phyloP scores from a whole-genome alignment of 2,797 vertebrate genomes.

The Acrossocheilus wenchowensis region DNA sequence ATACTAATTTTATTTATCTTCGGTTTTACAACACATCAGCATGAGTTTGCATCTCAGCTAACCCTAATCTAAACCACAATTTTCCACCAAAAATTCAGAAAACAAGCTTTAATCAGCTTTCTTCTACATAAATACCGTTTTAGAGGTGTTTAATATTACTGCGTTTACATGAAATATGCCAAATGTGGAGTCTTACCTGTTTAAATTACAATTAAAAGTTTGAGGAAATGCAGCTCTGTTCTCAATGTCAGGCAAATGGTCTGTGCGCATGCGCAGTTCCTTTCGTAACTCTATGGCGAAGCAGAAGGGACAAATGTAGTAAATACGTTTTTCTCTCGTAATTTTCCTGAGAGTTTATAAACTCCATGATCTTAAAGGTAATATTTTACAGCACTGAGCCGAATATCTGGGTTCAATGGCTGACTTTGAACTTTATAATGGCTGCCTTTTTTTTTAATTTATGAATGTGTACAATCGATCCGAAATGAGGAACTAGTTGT shows the following conservation, averaged over 20 bases:
- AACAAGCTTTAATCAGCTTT: not conserved
- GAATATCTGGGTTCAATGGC: accelerated
- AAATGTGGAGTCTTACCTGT: not conserved
- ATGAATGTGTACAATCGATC: too few species aligned
- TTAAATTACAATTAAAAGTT: not conserved
- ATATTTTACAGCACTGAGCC: not conserved
- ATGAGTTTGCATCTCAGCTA: not conserved
- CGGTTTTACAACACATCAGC: not conserved
- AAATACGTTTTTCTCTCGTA: conserved; percentile 1
- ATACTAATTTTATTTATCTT: not conserved
- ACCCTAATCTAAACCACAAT: not conserved
- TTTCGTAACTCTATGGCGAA: conserved; percentile 61
- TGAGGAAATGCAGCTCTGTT: not conserved
- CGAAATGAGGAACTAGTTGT: not conserved
- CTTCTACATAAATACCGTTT: not conserved
- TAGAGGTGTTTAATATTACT: too few species aligned
- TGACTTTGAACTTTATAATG: not conserved
- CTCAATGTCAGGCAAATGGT: conserved; percentile 37
- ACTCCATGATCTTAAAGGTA: not conserved
- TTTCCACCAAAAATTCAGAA: too few species aligned
- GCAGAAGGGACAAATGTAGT: conserved; percentile 4
- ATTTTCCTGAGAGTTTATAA: not conserved
- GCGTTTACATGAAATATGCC: not conserved
- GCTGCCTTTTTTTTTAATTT: not conserved
- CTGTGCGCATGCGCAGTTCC: not conserved